Evolutionary conservation across 2,888 invertebrate species (phyloP).

Genomic region (Netelia fuscicornis): DNA sequence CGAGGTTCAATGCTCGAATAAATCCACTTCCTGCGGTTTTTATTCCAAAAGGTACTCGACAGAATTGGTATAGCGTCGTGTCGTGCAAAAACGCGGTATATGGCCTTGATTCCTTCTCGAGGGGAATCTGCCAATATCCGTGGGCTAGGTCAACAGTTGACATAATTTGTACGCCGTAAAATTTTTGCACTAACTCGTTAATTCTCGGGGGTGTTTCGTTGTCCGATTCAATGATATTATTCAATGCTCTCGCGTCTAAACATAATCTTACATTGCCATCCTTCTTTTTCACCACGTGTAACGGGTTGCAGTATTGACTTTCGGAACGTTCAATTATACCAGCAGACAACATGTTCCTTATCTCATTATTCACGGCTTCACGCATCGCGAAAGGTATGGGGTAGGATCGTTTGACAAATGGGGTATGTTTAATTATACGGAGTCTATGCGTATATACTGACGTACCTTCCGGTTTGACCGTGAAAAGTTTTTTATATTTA

Average conservation of each 20-base stretch:
- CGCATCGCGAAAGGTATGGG: slow-evolving; percentile 10
- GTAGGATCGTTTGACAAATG: slow-evolving; percentile 18
- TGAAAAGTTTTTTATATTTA: slow-evolving; percentile 37
- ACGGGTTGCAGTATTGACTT: slow-evolving; percentile 75
- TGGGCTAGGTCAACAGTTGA: slow-evolving; percentile 69
- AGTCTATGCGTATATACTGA: slow-evolving; percentile 23
- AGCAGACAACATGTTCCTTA: no score
- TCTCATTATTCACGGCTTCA: no score
- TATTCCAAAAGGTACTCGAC: slow-evolving; percentile 76
- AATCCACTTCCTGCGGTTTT: slow-evolving; percentile 74
- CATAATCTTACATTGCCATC: slow-evolving; percentile 18
- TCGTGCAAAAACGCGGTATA: slow-evolving; percentile 72
- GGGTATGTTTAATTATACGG: slow-evolving; percentile 9
- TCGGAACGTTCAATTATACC: no score
- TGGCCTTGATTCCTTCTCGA: slow-evolving; percentile 64
- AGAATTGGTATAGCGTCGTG: slow-evolving; percentile 73
- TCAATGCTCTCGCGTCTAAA: slow-evolving; percentile 23
- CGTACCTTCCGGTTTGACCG: slow-evolving; percentile 17
- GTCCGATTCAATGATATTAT: slow-evolving; percentile 23
- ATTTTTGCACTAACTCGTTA: slow-evolving; percentile 21
- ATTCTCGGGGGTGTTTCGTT: slow-evolving; percentile 34
- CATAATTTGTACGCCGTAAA: slow-evolving; percentile 20
- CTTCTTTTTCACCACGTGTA: slow-evolving; percentile 31
- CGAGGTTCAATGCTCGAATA: slow-evolving; percentile 66
- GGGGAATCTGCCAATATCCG: slow-evolving; percentile 75